Evolutionary conservation across 2,888 invertebrate genomes (phyloP).

Genomic region (Pachliopta kotzebuea): DNA sequence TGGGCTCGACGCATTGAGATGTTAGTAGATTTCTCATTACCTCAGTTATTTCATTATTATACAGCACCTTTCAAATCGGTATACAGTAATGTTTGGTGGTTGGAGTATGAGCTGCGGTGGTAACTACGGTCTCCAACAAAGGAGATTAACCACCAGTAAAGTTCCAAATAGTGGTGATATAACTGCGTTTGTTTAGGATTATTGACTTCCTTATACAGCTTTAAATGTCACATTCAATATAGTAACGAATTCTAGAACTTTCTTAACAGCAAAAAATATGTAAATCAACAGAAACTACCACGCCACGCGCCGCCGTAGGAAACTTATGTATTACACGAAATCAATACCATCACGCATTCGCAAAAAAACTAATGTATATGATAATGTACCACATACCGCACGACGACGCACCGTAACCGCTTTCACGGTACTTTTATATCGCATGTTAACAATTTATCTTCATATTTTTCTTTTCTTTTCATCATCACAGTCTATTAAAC

Average conservation of each 20-base stretch:
- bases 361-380: slow-evolving; percentile 36
- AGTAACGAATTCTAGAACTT: neutral
- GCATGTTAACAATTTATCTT: slow-evolving; percentile 69
- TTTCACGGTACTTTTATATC: slow-evolving; percentile 71
- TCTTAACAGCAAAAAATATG: neutral
- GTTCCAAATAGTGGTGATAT: too few species aligned
- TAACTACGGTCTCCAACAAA: too few species aligned
- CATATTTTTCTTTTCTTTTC: slow-evolving; percentile 54
- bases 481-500: slow-evolving; percentile 69
- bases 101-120: too few species aligned
- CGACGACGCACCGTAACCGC: slow-evolving; percentile 65
- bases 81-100: too few species aligned
- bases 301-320: slow-evolving; percentile 7
- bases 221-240: neutral
- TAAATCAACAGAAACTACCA: neutral
- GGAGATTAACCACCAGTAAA: too few species aligned
- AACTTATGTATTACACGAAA: slow-evolving; percentile 23
- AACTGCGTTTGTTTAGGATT: neutral
- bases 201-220: neutral
- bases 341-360: slow-evolving; percentile 34
- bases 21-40: too few species aligned
- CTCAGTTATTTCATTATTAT: too few species aligned
- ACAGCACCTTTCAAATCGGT: too few species aligned
- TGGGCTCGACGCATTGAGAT: too few species aligned
- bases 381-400: slow-evolving; percentile 49